Evolutionary conservation across 30 jellyfish, hydroid and myxozoan species (phyloP), one percentile per base, ranked within the genome.

Genomic region (Aurelia coerulea): DNA sequence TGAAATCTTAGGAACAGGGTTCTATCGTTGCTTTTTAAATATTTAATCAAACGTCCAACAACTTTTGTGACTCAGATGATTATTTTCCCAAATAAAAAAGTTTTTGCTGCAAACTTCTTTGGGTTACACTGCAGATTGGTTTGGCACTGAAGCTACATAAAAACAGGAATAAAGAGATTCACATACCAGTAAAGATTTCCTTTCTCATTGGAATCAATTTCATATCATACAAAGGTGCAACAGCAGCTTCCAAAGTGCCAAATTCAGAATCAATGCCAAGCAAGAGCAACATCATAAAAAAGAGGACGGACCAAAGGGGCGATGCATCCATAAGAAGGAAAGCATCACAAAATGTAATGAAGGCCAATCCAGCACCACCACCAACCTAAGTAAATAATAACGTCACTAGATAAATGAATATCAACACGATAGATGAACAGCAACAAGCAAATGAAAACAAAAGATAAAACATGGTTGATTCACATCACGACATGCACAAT

Each of bases 331-430:
- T 93, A 65, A 78, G 89, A 35, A 84, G 87, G 60, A 93, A 81
- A 3, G 98, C 97, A 31, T 93, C 98, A 19, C 90, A 84, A 70
- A 93, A 93, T 65, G 98, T 88, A 1, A 93, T 93, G 83, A 93
- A 93, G 31, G 98, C 98, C 83, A 93, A 56, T 12, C 98, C 98
- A 65, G 98, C 96, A n/a, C 98, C 98, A 53, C 92, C 69, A 19
- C 97, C 97, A 72, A 93, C 97, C 98, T 93, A 18, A 63, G 74
- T 39, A 18, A 46, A 41, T 14, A 31, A 77, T 0, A 8, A 19
- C 12, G 18, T 33, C 1, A 18, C 3, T 17, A 34, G 1, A 42
- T 42, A 42, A 6, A 42, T 7, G 5, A 42, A 42, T 42, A 42
- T 5, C 12, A 42, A 42, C 10, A 42, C 10, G 53, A 42, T 6